Evolutionary conservation across 2,888 invertebrate genomes (phyloP).

Genomic region (Branchellion lobata): DNA sequence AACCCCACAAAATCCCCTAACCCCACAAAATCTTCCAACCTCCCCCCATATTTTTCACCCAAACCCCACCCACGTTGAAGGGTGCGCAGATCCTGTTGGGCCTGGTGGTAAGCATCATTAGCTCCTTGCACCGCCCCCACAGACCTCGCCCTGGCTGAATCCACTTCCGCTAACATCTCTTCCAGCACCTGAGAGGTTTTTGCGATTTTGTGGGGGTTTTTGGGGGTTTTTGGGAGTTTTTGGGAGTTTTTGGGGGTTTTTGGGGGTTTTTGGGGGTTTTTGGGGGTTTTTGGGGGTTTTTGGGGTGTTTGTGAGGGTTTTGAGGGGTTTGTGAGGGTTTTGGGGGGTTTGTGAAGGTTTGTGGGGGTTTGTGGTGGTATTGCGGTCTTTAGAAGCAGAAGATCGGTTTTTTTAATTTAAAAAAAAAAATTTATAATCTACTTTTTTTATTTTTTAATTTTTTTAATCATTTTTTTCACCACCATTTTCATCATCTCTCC

Average conservation of each 20-base stretch:
- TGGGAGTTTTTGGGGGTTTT: background rate
- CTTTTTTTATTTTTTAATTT: no score
- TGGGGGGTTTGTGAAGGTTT: background rate
- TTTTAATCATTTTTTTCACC: no score
- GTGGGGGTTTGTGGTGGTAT: background rate
- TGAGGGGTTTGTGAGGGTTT: background rate
- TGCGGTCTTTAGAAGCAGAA: background rate
- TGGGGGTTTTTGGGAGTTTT: background rate
- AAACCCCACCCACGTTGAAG: background rate
- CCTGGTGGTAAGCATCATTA: slow-evolving; percentile 1
- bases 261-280: background rate
- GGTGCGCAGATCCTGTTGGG: background rate
- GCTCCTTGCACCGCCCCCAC: background rate
- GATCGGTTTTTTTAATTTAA: background rate
- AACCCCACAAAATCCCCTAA: no score
- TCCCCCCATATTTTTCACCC: no score
- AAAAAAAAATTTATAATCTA: background rate
- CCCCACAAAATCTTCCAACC: no score
- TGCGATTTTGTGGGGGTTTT: background rate
- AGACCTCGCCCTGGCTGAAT: background rate
- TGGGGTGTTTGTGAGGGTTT: background rate
- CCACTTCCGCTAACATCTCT: slow-evolving; percentile 22
- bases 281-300: background rate
- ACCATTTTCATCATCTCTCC: no score
- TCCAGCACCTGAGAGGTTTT: slow-evolving; percentile 1